Evolutionary conservation across 2,888 invertebrate species (phyloP).

Genomic region (Apamea sordens): DNA sequence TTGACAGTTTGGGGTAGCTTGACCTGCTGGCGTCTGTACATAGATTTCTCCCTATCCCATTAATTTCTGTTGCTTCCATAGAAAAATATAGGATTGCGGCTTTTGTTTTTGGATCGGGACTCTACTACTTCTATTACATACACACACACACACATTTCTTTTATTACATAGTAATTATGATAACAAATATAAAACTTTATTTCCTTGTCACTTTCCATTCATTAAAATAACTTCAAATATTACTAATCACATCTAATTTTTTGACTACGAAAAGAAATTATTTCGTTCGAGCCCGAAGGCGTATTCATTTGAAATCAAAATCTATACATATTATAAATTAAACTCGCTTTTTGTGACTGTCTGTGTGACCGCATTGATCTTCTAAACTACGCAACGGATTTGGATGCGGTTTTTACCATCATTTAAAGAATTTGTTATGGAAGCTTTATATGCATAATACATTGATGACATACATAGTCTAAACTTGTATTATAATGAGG

Average conservation of each 20-base stretch:
- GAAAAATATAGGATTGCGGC: fast-evolving
- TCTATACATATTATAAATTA: neutral
- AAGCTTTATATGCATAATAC: neutral
- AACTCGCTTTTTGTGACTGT: neutral
- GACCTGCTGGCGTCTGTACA: neutral
- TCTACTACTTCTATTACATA: neutral
- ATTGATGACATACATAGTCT: neutral
- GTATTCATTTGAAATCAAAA: slow-evolving; percentile 42
- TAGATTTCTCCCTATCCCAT: too few relatives aligned
- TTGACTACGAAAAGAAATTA: slow-evolving; percentile 27
- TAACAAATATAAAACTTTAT: slow-evolving; percentile 19
- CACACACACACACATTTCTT: too few relatives aligned
- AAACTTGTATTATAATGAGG: neutral
- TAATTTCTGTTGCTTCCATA: neutral
- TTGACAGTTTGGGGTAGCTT: too few relatives aligned
- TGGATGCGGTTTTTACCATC: neutral
- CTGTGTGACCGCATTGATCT: neutral
- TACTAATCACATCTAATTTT: slow-evolving; percentile 51
- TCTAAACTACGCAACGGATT: neutral
- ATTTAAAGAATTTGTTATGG: neutral
- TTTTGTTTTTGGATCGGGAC: neutral
- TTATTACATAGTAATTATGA: neutral
- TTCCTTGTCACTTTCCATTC: slow-evolving; percentile 32
- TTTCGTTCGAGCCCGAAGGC: slow-evolving; percentile 35
- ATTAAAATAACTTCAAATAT: slow-evolving; percentile 34